Conservation (phyloP, 2,113 vertebrate genomes). For the Pterophyllum scalare region DNA sequence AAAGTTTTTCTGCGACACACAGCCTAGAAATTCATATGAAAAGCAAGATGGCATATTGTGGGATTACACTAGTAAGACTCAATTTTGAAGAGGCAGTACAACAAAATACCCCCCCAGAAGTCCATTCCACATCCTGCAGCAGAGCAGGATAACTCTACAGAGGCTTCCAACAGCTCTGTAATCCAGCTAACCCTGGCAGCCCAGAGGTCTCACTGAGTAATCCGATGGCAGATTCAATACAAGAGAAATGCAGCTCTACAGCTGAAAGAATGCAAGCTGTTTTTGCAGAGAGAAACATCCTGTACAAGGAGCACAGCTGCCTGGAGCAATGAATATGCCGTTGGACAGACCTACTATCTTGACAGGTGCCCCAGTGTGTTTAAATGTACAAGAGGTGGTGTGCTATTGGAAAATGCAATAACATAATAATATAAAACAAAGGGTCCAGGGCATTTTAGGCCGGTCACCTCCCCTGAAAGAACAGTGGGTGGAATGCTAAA, state of each 20-base stretch:
- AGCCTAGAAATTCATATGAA: slow-evolving; percentile 1
- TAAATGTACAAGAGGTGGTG: slow-evolving; percentile 25
- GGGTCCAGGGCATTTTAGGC: slow-evolving; percentile 26
- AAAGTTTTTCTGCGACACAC: background rate
- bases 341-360: slow-evolving; percentile 40
- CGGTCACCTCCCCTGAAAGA: slow-evolving; percentile 15
- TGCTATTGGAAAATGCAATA: slow-evolving; percentile 49
- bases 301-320: slow-evolving; percentile 22
- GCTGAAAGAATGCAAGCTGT: slow-evolving; percentile 42
- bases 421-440: slow-evolving; percentile 52
- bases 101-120: slow-evolving; percentile 54
- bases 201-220: slow-evolving; percentile 65
- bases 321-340: slow-evolving; percentile 36
- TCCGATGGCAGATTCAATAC: slow-evolving; percentile 59
- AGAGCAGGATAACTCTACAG: slow-evolving; percentile 50
- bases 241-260: slow-evolving; percentile 45
- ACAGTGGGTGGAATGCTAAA: slow-evolving; percentile 53
- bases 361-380: slow-evolving; percentile 46
- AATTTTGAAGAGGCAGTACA: slow-evolving; percentile 55
- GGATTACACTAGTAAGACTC: slow-evolving; percentile 65
- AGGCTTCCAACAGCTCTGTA: slow-evolving; percentile 57
- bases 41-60: slow-evolving; percentile 41
- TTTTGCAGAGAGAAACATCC: slow-evolving; percentile 43
- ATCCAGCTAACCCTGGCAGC: slow-evolving; percentile 67
- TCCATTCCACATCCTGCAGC: slow-evolving; percentile 55